Percentiles rank a stretch among this genome's conserved stretches.
phyloP scores from a whole-genome alignment of 2,797 vertebrate species.

The Rhynchotus rufescens region DNA sequence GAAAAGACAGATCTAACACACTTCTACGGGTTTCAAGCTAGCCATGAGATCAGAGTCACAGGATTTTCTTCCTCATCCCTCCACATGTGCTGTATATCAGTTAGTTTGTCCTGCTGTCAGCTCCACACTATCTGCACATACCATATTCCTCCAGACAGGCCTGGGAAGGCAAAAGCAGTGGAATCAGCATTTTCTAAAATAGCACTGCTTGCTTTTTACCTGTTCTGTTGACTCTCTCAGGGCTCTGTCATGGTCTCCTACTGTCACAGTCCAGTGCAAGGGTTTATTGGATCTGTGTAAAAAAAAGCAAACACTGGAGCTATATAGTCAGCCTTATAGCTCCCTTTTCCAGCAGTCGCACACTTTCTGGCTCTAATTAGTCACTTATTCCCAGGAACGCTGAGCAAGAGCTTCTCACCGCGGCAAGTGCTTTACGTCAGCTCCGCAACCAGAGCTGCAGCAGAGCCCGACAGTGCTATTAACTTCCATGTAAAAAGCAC shows the following conservation, averaged over 20 bases:
- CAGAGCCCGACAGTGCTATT: neutral
- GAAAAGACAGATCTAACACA: conserved; percentile 11
- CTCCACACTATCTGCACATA: neutral
- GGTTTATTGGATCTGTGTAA: neutral
- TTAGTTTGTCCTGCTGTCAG: neutral
- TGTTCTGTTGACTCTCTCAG: conserved; percentile 10
- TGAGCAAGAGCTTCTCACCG: conserved; percentile 9
- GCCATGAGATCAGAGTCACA: neutral
- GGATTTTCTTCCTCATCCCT: neutral
- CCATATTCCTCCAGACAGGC: neutral
- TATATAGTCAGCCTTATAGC: neutral
- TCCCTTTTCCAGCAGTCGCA: conserved; percentile 29
- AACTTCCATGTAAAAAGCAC: conserved; percentile 3
- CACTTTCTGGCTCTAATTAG: conserved; percentile 20
- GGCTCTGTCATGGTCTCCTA: neutral
- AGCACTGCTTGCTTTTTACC: neutral
- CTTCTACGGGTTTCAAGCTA: neutral
- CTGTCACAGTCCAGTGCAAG: conserved; percentile 23
- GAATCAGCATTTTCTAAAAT: neutral
- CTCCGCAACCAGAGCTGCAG: neutral
- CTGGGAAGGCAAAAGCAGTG: neutral
- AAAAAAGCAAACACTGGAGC: neutral
- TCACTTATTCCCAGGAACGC: conserved; percentile 24
- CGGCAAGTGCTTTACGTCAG: neutral
- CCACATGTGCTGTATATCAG: neutral